These are phyloP conservation scores for Enchytraeus crypticus DNA, from an alignment of 2,888 invertebrate genomes.

Conservation along the genomic window DNA sequence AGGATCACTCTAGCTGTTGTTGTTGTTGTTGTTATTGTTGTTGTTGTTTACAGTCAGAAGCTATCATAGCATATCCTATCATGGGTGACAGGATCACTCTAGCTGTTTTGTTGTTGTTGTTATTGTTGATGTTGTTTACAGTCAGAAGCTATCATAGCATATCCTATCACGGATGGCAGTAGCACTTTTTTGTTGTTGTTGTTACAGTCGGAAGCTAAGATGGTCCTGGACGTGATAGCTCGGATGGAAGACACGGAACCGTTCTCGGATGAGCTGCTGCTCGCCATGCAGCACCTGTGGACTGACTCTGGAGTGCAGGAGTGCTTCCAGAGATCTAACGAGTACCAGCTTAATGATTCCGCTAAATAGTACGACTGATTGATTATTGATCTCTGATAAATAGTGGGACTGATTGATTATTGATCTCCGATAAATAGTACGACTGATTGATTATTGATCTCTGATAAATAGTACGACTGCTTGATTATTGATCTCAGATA, in stretches of 20 bases:
- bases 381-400: too few relatives aligned
- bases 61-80: not conserved
- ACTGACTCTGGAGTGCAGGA: slow-evolving; percentile 93
- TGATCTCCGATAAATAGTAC: too few relatives aligned
- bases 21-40: slow-evolving; percentile 52
- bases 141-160: not conserved
- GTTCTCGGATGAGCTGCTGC: slow-evolving; percentile 94
- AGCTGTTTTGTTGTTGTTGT: slow-evolving; percentile 52
- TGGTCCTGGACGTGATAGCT: slow-evolving; percentile 99
- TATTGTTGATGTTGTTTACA: not conserved
- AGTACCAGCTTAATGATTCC: slow-evolving; percentile 63
- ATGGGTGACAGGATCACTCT: not conserved
- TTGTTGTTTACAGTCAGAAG: not conserved
- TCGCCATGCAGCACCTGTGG: slow-evolving; percentile 98
- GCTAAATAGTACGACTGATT: slow-evolving; percentile 33
- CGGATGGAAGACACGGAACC: slow-evolving; percentile 99
- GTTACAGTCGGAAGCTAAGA: slow-evolving; percentile 73
- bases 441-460: too few relatives aligned
- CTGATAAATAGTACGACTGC: too few relatives aligned
- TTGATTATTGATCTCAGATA: too few relatives aligned
- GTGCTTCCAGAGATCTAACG: slow-evolving; percentile 97
- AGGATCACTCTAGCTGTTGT: not conserved
- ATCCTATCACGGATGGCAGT: not conserved
- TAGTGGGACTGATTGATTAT: too few relatives aligned
- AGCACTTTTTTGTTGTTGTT: slow-evolving; percentile 60